Evolutionary conservation across 2,113 vertebrate species (phyloP), one percentile per base, ranked within the genome.

Genomic region (Psittacus erithacus): DNA sequence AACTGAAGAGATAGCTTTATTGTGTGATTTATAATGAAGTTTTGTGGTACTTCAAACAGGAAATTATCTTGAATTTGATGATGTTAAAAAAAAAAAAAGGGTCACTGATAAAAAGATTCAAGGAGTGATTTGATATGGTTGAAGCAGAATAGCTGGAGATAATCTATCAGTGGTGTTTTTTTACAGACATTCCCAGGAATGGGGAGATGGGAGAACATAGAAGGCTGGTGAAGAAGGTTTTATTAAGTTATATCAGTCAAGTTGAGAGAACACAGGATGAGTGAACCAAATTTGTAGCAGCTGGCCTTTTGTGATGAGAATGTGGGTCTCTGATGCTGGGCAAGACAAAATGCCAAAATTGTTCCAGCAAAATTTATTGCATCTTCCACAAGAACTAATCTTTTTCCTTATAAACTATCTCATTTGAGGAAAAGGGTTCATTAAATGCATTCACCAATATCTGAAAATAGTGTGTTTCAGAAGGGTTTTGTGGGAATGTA

Each of bases 41-140:
- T 96, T 83, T 92, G 67, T 78, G 82, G 43, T 50, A 77, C 43
- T 88, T 95, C 73, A 83, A 88, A 82, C 69, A 84, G 82, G 76
- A 96, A 94, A 92, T 78, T 62, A 68, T 86, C 73, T 82, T 87
- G 91, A 94, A 91, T 92, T 92, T 76, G 57, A 86, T 85, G 57
- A 29, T 70, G 53, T 75, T 86, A 82, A 86, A 88, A 95, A 90
- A 91, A 94, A 31, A 41, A 57, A 89, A 53, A 73, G 47, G 47
- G 80, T 89, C 71, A 90, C 77, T 71, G 41, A 73, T 79, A 86
- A 88, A 85, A 83, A 84, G 68, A 59, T 82, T 89, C 65, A 69
- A 76, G 60, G 68, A 79, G 44, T 49, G 74, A 79, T 92, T 92
- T 89, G 47, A 69, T 79, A 31, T 29, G 38, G 65, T 64, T 91